Conservation (phyloP, 2,113 vertebrate species). For the Synchiropus splendidus region DNA sequence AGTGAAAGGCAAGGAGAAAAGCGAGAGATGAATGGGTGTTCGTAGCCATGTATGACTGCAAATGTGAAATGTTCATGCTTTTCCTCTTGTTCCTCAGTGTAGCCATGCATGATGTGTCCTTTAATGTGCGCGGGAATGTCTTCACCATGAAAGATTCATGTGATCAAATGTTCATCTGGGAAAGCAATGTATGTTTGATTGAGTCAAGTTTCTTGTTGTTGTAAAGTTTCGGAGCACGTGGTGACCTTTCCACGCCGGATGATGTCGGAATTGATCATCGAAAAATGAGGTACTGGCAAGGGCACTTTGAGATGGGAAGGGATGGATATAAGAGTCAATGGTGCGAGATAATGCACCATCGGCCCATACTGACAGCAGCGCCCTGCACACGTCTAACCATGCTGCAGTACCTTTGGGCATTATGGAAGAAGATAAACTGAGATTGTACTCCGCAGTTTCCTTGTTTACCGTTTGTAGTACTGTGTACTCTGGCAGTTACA, state of each 20-base stretch:
- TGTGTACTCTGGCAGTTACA: constrained; percentile 24
- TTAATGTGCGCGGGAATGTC: constrained; percentile 34
- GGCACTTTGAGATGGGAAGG: constrained; percentile 47
- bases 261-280: constrained; percentile 62
- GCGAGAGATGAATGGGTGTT: constrained; percentile 15
- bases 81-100: constrained; percentile 2
- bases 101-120: constrained; percentile 24
- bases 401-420: constrained; percentile 48
- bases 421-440: constrained; percentile 52
- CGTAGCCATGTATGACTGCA: constrained; percentile 13
- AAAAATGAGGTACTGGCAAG: constrained; percentile 62
- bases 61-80: constrained; percentile 14
- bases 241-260: constrained; percentile 60
- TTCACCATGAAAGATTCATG: constrained; percentile 41
- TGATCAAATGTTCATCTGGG: constrained; percentile 28
- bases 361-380: constrained; percentile 41
- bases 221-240: constrained; percentile 49
- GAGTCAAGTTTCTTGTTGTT: constrained; percentile 13
- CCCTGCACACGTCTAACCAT: constrained; percentile 29
- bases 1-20: constrained; percentile 20
- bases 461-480: constrained; percentile 48
- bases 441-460: constrained; percentile 39
- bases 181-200: constrained; percentile 27
- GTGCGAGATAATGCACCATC: constrained; percentile 64
- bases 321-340: constrained; percentile 63